A percentile compares a stretch with the other conserved stretches of the same genome.
phyloP scores from a whole-genome alignment of 2,888 invertebrate species.

The Phyto melanocephala region DNA sequence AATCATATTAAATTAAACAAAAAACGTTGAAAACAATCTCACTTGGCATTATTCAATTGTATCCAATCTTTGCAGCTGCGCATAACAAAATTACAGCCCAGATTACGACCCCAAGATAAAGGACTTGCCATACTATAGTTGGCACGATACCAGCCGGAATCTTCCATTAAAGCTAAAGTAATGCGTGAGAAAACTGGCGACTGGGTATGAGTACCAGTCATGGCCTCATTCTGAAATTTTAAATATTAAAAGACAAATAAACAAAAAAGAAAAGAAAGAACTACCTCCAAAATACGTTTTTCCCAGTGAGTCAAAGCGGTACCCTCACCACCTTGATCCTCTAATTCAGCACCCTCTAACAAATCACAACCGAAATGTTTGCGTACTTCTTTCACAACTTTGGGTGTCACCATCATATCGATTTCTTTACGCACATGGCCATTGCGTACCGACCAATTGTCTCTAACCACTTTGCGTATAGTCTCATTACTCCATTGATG shows the following conservation, averaged over 20 bases:
- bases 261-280: conserved; percentile 36
- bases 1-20: neutral
- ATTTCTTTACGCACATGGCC: conserved; percentile 87
- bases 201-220: conserved; percentile 99
- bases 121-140: conserved; percentile 93
- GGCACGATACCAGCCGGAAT: conserved; percentile 97
- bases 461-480: conserved; percentile 86
- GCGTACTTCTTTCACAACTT: conserved; percentile 91
- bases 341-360: conserved; percentile 97
- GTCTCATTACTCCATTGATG: conserved; percentile 97
- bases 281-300: conserved; percentile 96
- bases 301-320: conserved; percentile 99
- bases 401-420: conserved; percentile 94
- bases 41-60: conserved; percentile 85
- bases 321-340: conserved; percentile 98
- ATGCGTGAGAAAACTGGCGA: conserved; percentile 97
- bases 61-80: conserved; percentile 99
- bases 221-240: conserved; percentile 92
- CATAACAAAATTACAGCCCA: conserved; percentile 97
- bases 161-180: conserved; percentile 97
- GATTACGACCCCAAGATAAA: conserved; percentile 92
- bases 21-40: conserved; percentile 62
- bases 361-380: conserved; percentile 91
- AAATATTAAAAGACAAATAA: neutral
- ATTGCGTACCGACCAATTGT: conserved; percentile 88